These are phyloP conservation scores for Drosophila peninsularis DNA, from an alignment of 2,888 invertebrate genomes.

Conservation along the genomic window DNA sequence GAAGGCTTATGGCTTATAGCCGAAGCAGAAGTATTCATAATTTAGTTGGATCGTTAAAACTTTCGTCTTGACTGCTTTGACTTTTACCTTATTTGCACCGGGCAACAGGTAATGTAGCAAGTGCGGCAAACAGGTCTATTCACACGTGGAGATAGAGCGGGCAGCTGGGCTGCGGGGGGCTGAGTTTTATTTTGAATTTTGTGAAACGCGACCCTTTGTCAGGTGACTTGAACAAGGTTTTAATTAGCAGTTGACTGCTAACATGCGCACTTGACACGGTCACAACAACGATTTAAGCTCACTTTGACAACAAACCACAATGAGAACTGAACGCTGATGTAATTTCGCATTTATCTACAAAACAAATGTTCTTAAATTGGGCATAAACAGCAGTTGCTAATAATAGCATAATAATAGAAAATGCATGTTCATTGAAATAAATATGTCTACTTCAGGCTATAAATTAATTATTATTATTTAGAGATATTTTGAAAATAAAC, in stretches of 20 bases:
- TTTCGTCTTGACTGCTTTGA: conserved; percentile 47
- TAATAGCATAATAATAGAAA: background rate
- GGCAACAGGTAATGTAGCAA: conserved; percentile 46
- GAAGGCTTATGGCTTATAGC: conserved; percentile 30
- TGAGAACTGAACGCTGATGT: conserved; percentile 6
- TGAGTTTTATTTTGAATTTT: conserved; percentile 2
- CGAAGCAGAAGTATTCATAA: conserved; percentile 38
- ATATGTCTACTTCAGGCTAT: background rate
- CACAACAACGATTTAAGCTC: conserved; percentile 7
- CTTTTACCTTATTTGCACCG: conserved; percentile 43
- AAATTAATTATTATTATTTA: background rate
- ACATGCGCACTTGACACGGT: conserved; percentile 35
- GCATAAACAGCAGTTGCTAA: background rate
- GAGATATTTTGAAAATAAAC: background rate
- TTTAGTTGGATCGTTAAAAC: conserved; percentile 39
- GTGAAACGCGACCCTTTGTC: conserved; percentile 47
- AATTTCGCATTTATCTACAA: background rate
- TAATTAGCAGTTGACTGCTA: conserved; percentile 48
- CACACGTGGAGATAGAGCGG: background rate
- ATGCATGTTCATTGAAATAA: background rate
- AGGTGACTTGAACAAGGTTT: conserved; percentile 32
- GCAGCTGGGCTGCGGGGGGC: background rate
- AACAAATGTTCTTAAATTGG: conserved; percentile 5
- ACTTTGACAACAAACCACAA: background rate
- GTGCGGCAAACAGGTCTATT: conserved; percentile 41